A percentile compares a stretch with the other conserved stretches of the same genome.
phyloP scores from a whole-genome alignment of 2,113 vertebrate species.

The Piprites chloris region DNA sequence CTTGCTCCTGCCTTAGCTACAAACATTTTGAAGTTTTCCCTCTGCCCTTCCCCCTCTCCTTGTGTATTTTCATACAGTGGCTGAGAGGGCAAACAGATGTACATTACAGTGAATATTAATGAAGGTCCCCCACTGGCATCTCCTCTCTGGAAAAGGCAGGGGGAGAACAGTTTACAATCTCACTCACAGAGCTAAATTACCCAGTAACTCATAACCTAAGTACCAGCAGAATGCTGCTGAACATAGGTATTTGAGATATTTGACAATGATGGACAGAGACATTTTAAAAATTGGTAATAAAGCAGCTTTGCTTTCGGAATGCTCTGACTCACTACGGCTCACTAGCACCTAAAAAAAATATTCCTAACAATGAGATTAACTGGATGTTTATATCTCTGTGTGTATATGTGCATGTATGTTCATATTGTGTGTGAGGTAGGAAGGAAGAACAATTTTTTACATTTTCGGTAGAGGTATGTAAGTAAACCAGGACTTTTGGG shows the following conservation, averaged over 20 bases:
- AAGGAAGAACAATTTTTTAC: background rate
- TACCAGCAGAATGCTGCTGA: background rate
- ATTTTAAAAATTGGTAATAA: background rate
- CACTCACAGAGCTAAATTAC: conserved; percentile 29
- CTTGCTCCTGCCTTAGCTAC: background rate
- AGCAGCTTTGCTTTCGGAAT: background rate
- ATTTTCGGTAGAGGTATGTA: background rate
- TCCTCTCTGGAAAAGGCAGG: conserved; percentile 25
- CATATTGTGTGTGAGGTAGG: too few relatives aligned
- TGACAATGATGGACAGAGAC: conserved; percentile 9
- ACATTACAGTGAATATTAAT: conserved; percentile 74
- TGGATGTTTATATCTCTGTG: background rate
- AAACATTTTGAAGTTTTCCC: conserved; percentile 1
- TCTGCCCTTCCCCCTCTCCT: conserved; percentile 37
- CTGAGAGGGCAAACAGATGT: conserved; percentile 65
- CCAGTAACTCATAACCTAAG: conserved; percentile 52
- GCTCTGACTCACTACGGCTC: background rate
- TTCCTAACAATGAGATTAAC: background rate
- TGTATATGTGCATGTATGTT: background rate
- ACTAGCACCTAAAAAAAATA: background rate
- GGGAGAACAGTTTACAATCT: conserved; percentile 26
- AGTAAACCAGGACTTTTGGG: background rate
- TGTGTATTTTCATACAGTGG: conserved; percentile 27
- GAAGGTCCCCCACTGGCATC: conserved; percentile 63
- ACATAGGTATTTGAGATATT: background rate